Evolutionary conservation across 2,113 vertebrate species (phyloP).

Genomic region (Zosterops pallidus): DNA sequence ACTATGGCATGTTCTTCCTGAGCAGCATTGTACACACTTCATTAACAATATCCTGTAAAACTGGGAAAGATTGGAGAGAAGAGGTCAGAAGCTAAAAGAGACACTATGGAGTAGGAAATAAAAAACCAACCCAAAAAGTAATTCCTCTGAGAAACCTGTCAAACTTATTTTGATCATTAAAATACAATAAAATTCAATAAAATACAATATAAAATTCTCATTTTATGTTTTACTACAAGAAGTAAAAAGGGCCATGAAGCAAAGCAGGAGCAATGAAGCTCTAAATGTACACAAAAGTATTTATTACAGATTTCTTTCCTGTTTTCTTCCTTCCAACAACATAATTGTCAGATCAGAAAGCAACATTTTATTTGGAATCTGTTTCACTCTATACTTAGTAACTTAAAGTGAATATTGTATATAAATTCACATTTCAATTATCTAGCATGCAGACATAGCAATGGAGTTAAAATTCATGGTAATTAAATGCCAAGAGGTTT

Average conservation of each 20-base stretch:
- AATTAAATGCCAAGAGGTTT: background rate
- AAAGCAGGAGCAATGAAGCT: background rate
- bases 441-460: background rate
- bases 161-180: background rate
- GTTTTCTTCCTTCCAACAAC: background rate
- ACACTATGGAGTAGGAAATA: too few species aligned
- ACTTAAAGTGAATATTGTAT: background rate
- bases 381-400: background rate
- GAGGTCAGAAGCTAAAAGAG: background rate
- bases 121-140: too few species aligned
- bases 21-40: background rate
- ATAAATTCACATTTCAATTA: background rate
- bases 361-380: background rate
- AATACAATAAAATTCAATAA: background rate
- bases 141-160: background rate
- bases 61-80: background rate
- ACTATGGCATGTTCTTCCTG: background rate
- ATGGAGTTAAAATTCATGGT: background rate
- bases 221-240: background rate
- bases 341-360: background rate
- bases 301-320: background rate
- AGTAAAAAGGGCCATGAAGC: background rate
- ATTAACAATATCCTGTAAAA: background rate
- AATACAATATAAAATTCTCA: background rate
- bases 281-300: background rate